Percentiles rank a stretch among this genome's conserved stretches.
Conservation (phyloP, 2,797 vertebrate genomes). For the Macropodus opercularis region DNA sequence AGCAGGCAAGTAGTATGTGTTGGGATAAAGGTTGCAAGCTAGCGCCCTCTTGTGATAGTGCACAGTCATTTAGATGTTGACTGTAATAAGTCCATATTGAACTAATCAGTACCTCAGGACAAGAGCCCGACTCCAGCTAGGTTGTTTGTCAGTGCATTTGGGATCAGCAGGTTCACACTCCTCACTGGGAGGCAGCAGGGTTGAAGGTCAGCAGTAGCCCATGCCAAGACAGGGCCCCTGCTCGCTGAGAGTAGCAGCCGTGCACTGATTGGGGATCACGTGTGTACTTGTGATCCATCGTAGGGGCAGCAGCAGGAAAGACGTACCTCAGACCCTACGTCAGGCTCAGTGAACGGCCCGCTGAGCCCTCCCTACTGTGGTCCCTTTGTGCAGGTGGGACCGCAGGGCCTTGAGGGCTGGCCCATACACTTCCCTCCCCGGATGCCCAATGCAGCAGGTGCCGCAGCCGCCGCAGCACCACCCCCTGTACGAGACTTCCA, state of each 20-base stretch:
- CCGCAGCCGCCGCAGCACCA: constrained; percentile 74
- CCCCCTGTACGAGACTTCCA: constrained; percentile 87
- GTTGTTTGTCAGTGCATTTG: constrained; percentile 43
- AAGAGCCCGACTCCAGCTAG: constrained; percentile 57
- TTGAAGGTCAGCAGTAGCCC: constrained; percentile 48
- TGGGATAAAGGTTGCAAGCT: constrained; percentile 18
- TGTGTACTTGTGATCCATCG: constrained; percentile 77
- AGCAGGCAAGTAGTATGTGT: neutral
- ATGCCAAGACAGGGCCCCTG: constrained; percentile 28
- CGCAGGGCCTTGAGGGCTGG: constrained; percentile 91
- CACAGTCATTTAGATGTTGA: constrained; percentile 24
- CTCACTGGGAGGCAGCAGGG: constrained; percentile 51
- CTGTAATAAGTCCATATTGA: constrained; percentile 1
- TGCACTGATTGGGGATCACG: constrained; percentile 72
- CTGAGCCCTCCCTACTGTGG: constrained; percentile 90
- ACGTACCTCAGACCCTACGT: constrained; percentile 85
- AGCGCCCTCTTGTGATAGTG: constrained; percentile 69
- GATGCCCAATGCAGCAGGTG: constrained; percentile 80
- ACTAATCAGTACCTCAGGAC: constrained; percentile 25
- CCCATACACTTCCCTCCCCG: constrained; percentile 90
- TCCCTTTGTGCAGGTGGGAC: constrained; percentile 87
- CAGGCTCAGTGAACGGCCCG: constrained; percentile 80
- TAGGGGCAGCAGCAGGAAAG: constrained; percentile 86
- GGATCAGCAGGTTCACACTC: constrained; percentile 44
- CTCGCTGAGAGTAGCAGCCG: constrained; percentile 52